These are phyloP conservation scores for Zaprionus obscuricornis DNA, from an alignment of 2,888 invertebrate genomes.

Conservation along the genomic window DNA sequence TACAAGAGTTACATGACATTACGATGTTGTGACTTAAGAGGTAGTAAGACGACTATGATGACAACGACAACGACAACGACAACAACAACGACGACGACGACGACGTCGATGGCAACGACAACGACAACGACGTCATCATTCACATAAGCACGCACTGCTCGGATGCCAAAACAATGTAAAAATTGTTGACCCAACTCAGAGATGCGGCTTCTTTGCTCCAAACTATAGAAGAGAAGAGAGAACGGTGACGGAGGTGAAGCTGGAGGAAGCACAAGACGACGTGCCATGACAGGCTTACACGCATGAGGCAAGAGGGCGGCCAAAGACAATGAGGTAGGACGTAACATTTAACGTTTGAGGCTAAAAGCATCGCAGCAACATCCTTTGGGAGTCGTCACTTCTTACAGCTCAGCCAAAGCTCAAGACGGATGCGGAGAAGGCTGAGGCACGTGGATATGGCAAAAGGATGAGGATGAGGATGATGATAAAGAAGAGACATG, in stretches of 20 bases:
- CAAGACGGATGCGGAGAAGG: too few relatives aligned
- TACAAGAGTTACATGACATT: constrained; percentile 14
- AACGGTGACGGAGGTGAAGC: not conserved
- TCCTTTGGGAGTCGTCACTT: constrained; percentile 66
- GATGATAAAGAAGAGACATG: not conserved
- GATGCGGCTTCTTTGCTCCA: constrained; percentile 10
- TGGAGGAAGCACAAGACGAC: constrained; percentile 1
- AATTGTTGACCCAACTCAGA: constrained; percentile 66
- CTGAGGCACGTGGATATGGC: too few relatives aligned
- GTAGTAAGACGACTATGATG: too few relatives aligned
- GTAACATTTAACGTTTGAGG: constrained; percentile 56
- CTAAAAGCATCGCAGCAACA: constrained; percentile 63
- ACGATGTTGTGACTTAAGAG: constrained; percentile 25
- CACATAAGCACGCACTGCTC: constrained; percentile 55
- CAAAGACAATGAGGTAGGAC: constrained; percentile 59
- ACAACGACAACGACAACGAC: constrained; percentile 17
- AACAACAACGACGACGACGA: constrained; percentile 32
- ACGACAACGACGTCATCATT: constrained; percentile 42
- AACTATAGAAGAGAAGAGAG: too few relatives aligned
- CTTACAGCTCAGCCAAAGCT: constrained; percentile 12
- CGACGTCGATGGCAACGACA: constrained; percentile 23
- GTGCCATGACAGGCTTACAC: constrained; percentile 7
- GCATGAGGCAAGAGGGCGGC: constrained; percentile 19
- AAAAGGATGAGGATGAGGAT: not conserved
- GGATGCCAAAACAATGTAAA: constrained; percentile 51